phyloP scores from a whole-genome alignment of 1,140 invertebrate genomes.

The Druon quercuslanigerum region DNA sequence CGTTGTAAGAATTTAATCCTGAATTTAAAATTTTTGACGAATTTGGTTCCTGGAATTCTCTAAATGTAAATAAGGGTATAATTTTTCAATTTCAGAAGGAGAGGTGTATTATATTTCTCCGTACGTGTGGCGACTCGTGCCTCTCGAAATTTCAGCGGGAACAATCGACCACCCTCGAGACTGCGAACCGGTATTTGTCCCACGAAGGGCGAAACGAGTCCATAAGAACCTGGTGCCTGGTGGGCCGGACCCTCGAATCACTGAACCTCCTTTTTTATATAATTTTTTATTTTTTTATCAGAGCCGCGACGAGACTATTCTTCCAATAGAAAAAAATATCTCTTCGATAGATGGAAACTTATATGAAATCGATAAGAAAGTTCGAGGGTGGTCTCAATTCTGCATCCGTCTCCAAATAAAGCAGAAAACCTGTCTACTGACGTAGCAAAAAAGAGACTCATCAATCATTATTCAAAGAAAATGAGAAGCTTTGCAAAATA shows the following conservation, averaged over 20 bases:
- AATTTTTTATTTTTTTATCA: background rate
- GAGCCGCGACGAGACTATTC: background rate
- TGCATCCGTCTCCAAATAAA: background rate
- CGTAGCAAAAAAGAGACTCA: background rate
- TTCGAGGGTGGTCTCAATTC: background rate
- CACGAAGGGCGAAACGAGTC: background rate
- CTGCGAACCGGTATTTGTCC: conserved; percentile 13
- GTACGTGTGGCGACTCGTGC: conserved; percentile 25
- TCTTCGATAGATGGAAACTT: background rate
- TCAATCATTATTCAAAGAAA: background rate
- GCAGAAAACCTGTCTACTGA: background rate
- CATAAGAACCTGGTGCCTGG: conserved; percentile 14
- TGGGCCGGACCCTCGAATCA: background rate
- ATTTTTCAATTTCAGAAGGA: background rate
- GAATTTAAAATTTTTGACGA: no score
- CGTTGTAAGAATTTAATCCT: no score
- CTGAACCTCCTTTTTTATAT: background rate
- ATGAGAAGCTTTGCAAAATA: no score
- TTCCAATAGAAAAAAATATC: conserved; percentile 9
- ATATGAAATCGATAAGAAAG: conserved; percentile 7
- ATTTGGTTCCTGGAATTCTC: no score
- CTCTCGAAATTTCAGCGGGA: conserved; percentile 47
- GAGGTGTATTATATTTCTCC: conserved; percentile 4
- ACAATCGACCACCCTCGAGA: conserved; percentile 44
- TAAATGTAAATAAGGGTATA: no score